Conservation (phyloP, 2,888 invertebrate genomes). For the Lutraria lutraria region DNA sequence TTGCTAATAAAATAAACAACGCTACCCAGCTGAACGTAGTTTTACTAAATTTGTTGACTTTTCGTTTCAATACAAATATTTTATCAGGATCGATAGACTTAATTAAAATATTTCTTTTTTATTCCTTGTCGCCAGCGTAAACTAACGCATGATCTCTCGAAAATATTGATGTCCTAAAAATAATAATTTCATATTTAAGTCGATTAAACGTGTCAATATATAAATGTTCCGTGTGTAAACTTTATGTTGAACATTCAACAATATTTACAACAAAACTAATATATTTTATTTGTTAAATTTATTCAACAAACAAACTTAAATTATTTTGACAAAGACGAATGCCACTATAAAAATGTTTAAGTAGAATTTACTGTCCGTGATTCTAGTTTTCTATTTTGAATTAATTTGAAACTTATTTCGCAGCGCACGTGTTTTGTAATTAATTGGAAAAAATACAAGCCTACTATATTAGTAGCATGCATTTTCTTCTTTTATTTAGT, state of each 20-base stretch:
- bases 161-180: constrained; percentile 47
- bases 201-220: constrained; percentile 40
- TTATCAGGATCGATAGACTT: constrained; percentile 57
- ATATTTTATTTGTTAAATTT: constrained; percentile 30
- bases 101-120: constrained; percentile 63
- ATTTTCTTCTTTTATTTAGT: too few relatives aligned
- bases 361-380: neutral
- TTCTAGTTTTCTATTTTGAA: neutral
- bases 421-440: too few relatives aligned
- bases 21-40: constrained; percentile 37
- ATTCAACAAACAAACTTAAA: constrained; percentile 26
- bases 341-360: neutral
- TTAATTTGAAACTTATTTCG: too few relatives aligned
- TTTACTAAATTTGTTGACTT: constrained; percentile 47
- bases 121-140: constrained; percentile 20
- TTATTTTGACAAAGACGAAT: constrained; percentile 6
- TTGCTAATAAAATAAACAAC: constrained; percentile 46
- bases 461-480: too few relatives aligned
- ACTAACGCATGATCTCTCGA: constrained; percentile 15
- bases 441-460: too few relatives aligned
- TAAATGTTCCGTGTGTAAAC: constrained; percentile 4
- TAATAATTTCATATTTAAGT: constrained; percentile 53
- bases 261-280: constrained; percentile 35
- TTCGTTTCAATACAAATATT: constrained; percentile 63
- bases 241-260: constrained; percentile 28